Evolutionary conservation across 2,113 vertebrate genomes (phyloP).

Genomic region (Crocuta crocuta): DNA sequence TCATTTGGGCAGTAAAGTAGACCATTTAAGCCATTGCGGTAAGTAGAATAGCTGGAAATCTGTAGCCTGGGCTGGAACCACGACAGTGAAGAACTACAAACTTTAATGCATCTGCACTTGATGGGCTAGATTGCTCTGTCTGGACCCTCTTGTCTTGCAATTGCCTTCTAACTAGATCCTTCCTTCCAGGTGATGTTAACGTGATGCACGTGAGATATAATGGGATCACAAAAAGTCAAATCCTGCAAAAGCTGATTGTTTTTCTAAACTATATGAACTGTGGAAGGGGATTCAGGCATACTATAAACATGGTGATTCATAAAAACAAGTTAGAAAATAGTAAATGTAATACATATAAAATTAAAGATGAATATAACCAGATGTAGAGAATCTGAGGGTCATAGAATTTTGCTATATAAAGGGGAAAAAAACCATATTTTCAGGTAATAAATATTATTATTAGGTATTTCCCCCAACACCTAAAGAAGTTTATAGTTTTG

Average conservation of each 20-base stretch:
- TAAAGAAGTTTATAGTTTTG: slow-evolving; percentile 71
- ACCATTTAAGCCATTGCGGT: neutral
- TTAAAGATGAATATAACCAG: slow-evolving; percentile 64
- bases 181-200: neutral
- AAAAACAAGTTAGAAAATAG: slow-evolving; percentile 66
- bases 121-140: neutral
- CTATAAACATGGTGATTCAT: slow-evolving; percentile 51
- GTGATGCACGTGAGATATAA: neutral
- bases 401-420: slow-evolving; percentile 37
- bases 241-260: neutral
- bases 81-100: neutral
- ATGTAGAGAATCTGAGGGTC: slow-evolving; percentile 43
- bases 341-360: slow-evolving; percentile 48
- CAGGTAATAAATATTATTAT: slow-evolving; percentile 56
- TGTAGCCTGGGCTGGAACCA: neutral
- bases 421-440: neutral
- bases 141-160: neutral
- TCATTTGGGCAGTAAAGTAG: slow-evolving; percentile 43
- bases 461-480: slow-evolving; percentile 71
- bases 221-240: neutral
- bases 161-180: neutral
- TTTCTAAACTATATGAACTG: neutral
- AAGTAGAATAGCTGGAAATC: neutral
- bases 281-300: neutral
- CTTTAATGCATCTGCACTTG: neutral